Evolutionary conservation across 2,113 vertebrate species (phyloP), one percentile per base, ranked within the genome.

Genomic region (Argyrosomus japonicus): DNA sequence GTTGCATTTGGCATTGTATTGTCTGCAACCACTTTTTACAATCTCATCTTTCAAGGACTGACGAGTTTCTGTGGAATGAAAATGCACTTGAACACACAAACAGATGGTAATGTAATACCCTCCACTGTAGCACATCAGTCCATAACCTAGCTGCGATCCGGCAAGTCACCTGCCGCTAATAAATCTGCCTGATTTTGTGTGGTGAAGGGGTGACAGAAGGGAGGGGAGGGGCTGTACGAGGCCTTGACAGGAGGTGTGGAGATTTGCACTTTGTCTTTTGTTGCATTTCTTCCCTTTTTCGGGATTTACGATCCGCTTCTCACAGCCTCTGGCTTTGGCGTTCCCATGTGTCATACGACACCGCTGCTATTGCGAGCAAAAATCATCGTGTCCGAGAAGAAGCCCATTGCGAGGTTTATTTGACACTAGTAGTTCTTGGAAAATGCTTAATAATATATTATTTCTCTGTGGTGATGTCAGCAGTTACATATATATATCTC

Each of bases 161-260:
- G 71, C 86, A 79, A 81, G 71, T 93, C 90, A 93, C 90, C 89
- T 92, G 91, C 82, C 83, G 25, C 76, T 73, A 81, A 94, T 94
- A 93, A 84, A 95, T 93, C 87, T 88, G 71, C 70, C 79, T 86
- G 75, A 88, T 87, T 90, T 75, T 60, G 63, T 73, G 79, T 67
- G 64, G 61, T 77, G 84, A 79, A 64, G 76, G 68, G 78, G 69
- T 75, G 85, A 79, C 67, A 82, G 62, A 61, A 32, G 65, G 71
- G 68, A 72, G 80, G 80, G 68, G 71, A 64, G 69, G 79, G 80
- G 68, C 69, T 73, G 75, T 21, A 10, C 13, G 47, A 54, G 62
- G 65, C 60, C 40, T 62, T 65, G 87, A 84, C 75, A 77, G 86
- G 79, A 84, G 82, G 87, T 69, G 68, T 74, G 72, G 72, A 87